A percentile compares a stretch with the other conserved stretches of the same genome.
Conservation (phyloP, 2,113 vertebrate genomes). For the Anser brachyrhynchus region DNA sequence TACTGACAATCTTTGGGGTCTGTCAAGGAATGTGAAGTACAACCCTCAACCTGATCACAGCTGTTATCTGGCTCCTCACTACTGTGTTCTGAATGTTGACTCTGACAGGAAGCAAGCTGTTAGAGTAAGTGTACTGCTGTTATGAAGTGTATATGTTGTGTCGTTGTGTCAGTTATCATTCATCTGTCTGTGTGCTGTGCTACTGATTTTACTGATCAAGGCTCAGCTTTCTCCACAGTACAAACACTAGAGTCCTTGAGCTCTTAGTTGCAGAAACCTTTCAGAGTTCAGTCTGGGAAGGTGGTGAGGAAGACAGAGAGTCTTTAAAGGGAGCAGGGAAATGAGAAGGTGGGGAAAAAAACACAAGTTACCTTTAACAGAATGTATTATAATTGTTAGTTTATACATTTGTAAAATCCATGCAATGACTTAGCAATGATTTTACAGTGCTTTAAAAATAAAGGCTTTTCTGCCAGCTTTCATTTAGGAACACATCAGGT, state of each 20-base stretch:
- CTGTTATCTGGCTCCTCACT: not conserved
- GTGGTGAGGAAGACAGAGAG: not conserved
- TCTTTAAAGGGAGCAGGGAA: not conserved
- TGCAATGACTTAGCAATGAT: not conserved
- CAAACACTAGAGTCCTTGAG: not conserved
- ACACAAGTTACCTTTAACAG: not conserved
- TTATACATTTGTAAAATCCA: not conserved
- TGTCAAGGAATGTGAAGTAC: not conserved
- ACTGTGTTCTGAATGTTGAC: not conserved
- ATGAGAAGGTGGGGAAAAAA: not conserved
- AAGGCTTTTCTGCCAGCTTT: not conserved
- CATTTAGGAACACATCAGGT: not conserved
- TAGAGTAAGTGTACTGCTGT: not conserved
- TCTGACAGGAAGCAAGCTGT: not conserved
- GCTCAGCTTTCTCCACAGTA: not conserved
- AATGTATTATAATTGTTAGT: not conserved
- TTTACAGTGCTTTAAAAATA: not conserved
- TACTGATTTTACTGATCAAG: not conserved
- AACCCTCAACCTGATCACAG: not conserved
- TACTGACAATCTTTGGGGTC: not conserved
- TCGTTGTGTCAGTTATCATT: not conserved
- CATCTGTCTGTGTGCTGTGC: not conserved
- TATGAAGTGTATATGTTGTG: not conserved
- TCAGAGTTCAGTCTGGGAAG: not conserved
- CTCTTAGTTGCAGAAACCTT: not conserved